Evolutionary conservation across 2,888 invertebrate genomes (phyloP).

Genomic region (Netelia virgata): DNA sequence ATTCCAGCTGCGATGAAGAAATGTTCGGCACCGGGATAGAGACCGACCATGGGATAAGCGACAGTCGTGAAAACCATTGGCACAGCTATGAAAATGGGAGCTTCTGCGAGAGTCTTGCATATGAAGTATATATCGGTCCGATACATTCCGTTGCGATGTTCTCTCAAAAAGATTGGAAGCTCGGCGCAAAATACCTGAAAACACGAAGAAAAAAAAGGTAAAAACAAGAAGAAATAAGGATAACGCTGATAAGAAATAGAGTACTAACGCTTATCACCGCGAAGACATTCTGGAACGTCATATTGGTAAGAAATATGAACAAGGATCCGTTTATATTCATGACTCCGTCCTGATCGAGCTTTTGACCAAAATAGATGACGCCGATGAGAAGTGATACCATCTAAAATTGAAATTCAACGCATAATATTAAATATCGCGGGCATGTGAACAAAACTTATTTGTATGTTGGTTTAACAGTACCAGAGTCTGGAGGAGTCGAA

Average conservation of each 20-base stretch:
- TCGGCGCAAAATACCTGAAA: slow-evolving; percentile 94
- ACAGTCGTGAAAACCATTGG: slow-evolving; percentile 93
- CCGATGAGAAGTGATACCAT: slow-evolving; percentile 95
- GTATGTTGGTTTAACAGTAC: slow-evolving; percentile 85
- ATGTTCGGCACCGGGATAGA: slow-evolving; percentile 89
- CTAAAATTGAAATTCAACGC: slow-evolving; percentile 85
- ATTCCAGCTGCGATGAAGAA: slow-evolving; percentile 92
- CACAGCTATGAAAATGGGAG: slow-evolving; percentile 93
- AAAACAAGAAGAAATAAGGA: slow-evolving; percentile 8
- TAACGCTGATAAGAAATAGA: slow-evolving; percentile 27
- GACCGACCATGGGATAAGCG: slow-evolving; percentile 95
- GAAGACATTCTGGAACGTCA: slow-evolving; percentile 98
- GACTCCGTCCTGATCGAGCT: slow-evolving; percentile 93
- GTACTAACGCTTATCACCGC: slow-evolving; percentile 95
- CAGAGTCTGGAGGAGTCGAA: slow-evolving; percentile 94
- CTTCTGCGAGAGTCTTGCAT: slow-evolving; percentile 95
- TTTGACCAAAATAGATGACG: slow-evolving; percentile 94
- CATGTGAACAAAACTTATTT: not conserved
- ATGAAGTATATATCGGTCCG: slow-evolving; percentile 96
- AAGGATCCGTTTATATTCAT: slow-evolving; percentile 97
- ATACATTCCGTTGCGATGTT: slow-evolving; percentile 96
- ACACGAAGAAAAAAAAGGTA: slow-evolving; percentile 22
- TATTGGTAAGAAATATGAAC: slow-evolving; percentile 95
- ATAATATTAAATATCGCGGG: not conserved
- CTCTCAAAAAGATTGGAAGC: slow-evolving; percentile 94